Evolutionary conservation across 2,888 invertebrate species (phyloP).

Genomic region (Chrysolina oricalcia): DNA sequence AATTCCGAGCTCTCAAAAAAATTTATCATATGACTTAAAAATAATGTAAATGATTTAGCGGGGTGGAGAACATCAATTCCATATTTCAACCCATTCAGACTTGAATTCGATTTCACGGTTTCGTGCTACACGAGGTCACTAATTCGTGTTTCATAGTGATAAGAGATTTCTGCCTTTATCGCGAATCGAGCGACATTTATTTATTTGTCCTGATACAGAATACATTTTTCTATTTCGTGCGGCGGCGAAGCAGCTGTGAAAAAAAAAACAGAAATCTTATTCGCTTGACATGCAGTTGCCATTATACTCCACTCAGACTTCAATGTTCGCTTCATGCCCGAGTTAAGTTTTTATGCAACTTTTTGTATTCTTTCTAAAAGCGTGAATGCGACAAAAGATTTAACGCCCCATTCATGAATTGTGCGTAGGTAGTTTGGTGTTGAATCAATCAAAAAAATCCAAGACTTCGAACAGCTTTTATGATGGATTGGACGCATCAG

Average conservation of each 20-base stretch:
- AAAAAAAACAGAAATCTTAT: constrained; percentile 29
- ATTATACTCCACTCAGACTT: constrained; percentile 40
- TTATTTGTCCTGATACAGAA: constrained; percentile 7
- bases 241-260: constrained; percentile 9
- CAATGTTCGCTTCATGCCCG: constrained; percentile 45
- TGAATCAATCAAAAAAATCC: constrained; percentile 50
- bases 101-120: neutral
- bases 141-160: neutral
- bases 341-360: constrained; percentile 39
- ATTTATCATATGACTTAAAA: too few species aligned
- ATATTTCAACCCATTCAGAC: neutral
- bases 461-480: constrained; percentile 37
- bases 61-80: neutral
- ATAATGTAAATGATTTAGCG: neutral
- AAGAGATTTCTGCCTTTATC: neutral
- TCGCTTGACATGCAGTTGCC: constrained; percentile 40
- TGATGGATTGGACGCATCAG: constrained; percentile 37
- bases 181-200: constrained; percentile 4
- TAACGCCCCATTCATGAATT: constrained; percentile 41
- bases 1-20: too few species aligned
- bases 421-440: constrained; percentile 48
- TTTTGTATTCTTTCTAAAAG: constrained; percentile 40
- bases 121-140: neutral
- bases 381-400: constrained; percentile 40
- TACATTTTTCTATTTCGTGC: constrained; percentile 14